Percentiles rank a stretch among this genome's conserved stretches.
phyloP scores from a whole-genome alignment of 2,797 vertebrate species.

The Scleropages formosus region DNA sequence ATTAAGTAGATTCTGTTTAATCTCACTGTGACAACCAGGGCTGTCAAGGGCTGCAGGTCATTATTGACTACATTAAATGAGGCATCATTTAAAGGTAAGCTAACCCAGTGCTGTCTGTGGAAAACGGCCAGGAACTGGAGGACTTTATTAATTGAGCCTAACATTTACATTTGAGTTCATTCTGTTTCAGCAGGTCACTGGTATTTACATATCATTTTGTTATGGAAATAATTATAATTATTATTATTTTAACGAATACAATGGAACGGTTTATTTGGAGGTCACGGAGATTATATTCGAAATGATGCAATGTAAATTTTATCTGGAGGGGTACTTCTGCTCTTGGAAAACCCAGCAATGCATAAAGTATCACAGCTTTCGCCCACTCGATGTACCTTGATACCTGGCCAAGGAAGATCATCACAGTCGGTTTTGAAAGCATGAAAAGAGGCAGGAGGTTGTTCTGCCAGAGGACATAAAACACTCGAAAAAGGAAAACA shows the following conservation, averaged over 20 bases:
- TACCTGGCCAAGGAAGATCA: background rate
- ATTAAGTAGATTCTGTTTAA: constrained; percentile 24
- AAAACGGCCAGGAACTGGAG: constrained; percentile 5
- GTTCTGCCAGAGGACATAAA: background rate
- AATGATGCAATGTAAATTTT: background rate
- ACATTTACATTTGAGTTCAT: constrained; percentile 26
- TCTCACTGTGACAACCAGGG: constrained; percentile 8
- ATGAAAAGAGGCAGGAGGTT: background rate
- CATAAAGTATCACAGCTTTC: background rate
- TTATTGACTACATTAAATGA: constrained; percentile 29
- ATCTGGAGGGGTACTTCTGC: background rate
- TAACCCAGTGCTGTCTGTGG: constrained; percentile 19
- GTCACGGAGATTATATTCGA: background rate
- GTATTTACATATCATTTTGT: constrained; percentile 7
- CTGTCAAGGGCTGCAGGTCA: constrained; percentile 7
- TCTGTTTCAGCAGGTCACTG: background rate
- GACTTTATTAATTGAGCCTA: constrained; percentile 13
- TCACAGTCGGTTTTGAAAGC: background rate
- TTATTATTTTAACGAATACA: background rate
- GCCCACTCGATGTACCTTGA: background rate
- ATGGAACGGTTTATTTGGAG: background rate
- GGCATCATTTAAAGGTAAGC: constrained; percentile 14
- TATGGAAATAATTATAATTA: background rate
- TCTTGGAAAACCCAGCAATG: background rate
- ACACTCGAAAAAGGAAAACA: background rate